Percentiles rank a stretch among this genome's conserved stretches.
These are phyloP conservation scores for human DNA, from an alignment of 2,113 vertebrate genomes.

Conservation along the genomic window DNA sequence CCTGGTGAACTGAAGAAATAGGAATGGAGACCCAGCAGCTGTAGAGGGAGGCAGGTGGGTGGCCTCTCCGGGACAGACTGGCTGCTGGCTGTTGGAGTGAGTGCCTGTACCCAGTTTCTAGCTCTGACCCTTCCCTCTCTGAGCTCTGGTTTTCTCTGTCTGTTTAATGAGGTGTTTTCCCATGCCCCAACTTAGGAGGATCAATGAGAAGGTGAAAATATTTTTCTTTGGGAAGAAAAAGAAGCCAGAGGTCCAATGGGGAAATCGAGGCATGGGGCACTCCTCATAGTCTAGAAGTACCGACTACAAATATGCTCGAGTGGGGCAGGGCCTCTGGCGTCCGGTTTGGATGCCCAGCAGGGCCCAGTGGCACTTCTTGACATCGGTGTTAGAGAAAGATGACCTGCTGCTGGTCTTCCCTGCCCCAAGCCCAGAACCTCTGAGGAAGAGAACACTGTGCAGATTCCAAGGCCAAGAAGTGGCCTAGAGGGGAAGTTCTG, in stretches of 20 bases:
- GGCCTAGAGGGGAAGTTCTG: neutral
- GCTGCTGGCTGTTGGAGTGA: neutral
- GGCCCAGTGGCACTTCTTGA: neutral
- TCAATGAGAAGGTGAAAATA: neutral
- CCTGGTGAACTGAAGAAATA: neutral
- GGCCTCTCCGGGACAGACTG: neutral
- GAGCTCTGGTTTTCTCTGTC: neutral
- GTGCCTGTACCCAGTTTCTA: neutral
- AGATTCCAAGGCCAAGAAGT: neutral
- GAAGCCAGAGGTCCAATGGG: neutral
- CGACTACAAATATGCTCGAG: neutral
- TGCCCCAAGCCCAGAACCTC: neutral
- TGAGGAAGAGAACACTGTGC: neutral
- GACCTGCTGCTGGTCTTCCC: neutral
- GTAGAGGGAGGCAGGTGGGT: neutral
- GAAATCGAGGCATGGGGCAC: neutral
- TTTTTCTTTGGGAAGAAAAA: neutral
- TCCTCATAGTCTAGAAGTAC: accelerated
- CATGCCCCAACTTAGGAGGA: neutral
- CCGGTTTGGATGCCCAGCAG: accelerated
- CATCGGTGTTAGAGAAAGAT: neutral
- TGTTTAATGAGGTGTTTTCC: neutral
- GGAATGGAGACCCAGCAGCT: neutral
- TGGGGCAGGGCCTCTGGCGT: neutral
- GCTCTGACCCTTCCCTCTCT: neutral